These are phyloP conservation scores for Deilephila porcellus DNA, from an alignment of 2,888 invertebrate genomes.

Conservation along the genomic window DNA sequence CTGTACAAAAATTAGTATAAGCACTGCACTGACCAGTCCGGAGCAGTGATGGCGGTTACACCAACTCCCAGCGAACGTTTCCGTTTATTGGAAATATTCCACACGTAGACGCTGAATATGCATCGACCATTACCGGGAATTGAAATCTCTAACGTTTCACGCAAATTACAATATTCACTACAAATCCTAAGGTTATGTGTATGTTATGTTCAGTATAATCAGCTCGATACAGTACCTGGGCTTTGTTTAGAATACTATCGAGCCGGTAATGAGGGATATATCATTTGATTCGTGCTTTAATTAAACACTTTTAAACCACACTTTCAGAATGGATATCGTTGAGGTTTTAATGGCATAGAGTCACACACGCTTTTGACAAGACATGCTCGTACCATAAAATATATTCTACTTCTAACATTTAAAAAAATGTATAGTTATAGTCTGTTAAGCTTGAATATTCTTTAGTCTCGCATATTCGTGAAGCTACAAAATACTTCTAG, in stretches of 20 bases:
- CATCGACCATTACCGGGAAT: conserved; percentile 17
- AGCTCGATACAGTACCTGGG: background rate
- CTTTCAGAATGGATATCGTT: fast-evolving
- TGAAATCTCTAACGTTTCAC: conserved; percentile 22
- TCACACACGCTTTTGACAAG: too few species aligned
- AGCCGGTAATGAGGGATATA: too few species aligned
- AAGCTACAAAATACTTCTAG: background rate
- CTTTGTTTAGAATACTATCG: background rate
- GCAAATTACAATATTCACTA: conserved; percentile 13
- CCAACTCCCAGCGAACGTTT: conserved; percentile 32
- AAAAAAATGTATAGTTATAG: too few species aligned
- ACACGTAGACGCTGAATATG: conserved; percentile 20
- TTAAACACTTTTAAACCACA: too few species aligned
- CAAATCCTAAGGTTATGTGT: conserved; percentile 2
- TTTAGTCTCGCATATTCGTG: too few species aligned
- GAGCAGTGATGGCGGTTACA: conserved; percentile 15
- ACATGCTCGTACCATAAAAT: too few species aligned
- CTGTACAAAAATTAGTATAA: background rate
- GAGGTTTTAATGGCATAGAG: too few species aligned
- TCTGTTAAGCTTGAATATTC: too few species aligned
- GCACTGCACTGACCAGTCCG: conserved; percentile 7
- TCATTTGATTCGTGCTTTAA: too few species aligned
- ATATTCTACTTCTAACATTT: too few species aligned
- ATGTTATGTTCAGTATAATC: background rate
- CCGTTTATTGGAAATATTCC: conserved; percentile 29